phyloP scores from a whole-genome alignment of 2,888 invertebrate species.

The Eilema sororculum region DNA sequence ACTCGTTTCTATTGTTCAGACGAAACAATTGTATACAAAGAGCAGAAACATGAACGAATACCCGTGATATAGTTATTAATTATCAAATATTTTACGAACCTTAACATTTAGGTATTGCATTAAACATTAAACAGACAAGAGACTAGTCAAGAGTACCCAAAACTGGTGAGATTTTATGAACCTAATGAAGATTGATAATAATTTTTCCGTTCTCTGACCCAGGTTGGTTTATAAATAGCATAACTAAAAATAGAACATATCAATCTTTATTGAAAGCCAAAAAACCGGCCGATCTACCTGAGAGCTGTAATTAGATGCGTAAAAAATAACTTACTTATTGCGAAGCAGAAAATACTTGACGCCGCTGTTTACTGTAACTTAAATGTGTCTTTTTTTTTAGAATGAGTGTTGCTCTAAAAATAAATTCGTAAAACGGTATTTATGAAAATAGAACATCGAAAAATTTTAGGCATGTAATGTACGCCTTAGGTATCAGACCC shows the following conservation, averaged over 20 bases:
- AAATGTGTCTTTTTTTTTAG: not conserved
- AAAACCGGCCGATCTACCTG: not conserved
- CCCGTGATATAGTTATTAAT: not conserved
- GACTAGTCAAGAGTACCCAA: too few relatives aligned
- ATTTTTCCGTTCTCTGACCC: not conserved
- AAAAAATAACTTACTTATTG: not conserved
- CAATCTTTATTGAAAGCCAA: not conserved
- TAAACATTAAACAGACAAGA: too few relatives aligned
- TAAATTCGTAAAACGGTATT: not conserved
- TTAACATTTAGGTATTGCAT: too few relatives aligned
- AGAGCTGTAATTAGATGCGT: not conserved
- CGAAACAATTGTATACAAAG: not conserved
- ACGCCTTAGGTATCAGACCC: too few relatives aligned
- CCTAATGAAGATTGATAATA: not conserved
- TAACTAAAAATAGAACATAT: not conserved
- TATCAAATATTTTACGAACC: too few relatives aligned
- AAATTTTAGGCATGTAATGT: too few relatives aligned
- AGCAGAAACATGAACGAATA: not conserved
- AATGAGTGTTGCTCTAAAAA: not conserved
- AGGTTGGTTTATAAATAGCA: not conserved
- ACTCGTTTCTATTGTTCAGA: constrained; percentile 7
- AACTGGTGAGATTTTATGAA: too few relatives aligned
- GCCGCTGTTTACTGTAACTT: not conserved
- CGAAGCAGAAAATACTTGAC: not conserved
- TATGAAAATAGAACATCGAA: not conserved